Evolutionary conservation across 2,797 vertebrate species (phyloP), one percentile per base, ranked within the genome.

Genomic region (Silurus aristotelis): DNA sequence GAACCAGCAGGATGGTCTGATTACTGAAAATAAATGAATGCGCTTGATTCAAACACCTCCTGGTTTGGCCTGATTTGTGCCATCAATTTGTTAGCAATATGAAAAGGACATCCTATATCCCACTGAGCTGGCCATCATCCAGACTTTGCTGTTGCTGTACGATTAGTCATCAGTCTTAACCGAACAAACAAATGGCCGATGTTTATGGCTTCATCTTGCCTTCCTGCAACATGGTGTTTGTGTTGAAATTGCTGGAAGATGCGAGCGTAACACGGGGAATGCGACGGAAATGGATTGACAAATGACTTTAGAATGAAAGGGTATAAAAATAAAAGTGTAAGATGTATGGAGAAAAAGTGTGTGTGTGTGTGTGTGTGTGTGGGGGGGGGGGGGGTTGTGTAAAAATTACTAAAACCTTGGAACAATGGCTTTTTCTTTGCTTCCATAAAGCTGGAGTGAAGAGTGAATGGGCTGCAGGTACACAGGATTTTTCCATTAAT

Each of bases 321-420:
- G 93, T 94, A 91, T 91, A 92, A 91, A 84, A 88, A 77, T 88
- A 93, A 93, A 91, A 83, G 87, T 79, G 71, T 84, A 89, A 58
- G 85, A 83, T 82, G 86, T 89, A 78, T 14, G 5, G 43, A 19
- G 48, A n/a, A 58, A 58, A 5, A 14, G 1, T 6, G 9, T 1
- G 27, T n/a, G n/a, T n/a, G n/a, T n/a, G n/a, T n/a, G n/a, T n/a
- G n/a, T n/a, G n/a, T n/a, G n/a, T n/a, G 3, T 6, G 17, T 1
- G 27, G 31, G 2, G 7, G 48, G 48, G 48, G 48, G 48, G 48
- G 48, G 6, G 48, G 5, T 6, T 7, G 48, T 38, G 38, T 38
- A 38, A 38, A 9, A 80, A 55, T 22, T 22, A 13, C 1, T 38
- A 25, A 12, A 46, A 25, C 79, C 10, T 31, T 68, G 22, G 56